phyloP scores from a whole-genome alignment of 2,113 vertebrate genomes.

The Brachypteracias leptosomus region DNA sequence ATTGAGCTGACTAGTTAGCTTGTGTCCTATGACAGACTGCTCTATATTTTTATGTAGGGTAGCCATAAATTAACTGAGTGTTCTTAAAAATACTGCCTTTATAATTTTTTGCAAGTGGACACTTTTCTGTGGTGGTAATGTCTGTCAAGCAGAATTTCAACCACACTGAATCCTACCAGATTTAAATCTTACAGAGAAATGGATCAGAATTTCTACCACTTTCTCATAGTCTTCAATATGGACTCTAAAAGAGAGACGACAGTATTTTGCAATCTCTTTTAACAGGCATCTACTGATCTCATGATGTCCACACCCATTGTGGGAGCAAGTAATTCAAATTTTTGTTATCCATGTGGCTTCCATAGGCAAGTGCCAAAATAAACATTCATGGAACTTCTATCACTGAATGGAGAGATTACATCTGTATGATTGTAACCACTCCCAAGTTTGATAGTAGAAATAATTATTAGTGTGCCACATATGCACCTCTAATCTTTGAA shows the following conservation, averaged over 20 bases:
- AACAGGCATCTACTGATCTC: neutral
- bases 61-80: neutral
- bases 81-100: neutral
- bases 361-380: neutral
- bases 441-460: neutral
- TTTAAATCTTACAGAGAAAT: neutral
- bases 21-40: neutral
- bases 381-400: neutral
- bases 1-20: neutral
- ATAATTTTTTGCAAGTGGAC: neutral
- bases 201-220: neutral
- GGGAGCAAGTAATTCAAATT: neutral
- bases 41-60: neutral
- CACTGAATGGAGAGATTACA: neutral
- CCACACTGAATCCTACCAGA: neutral
- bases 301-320: neutral
- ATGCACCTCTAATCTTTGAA: neutral
- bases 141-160: neutral
- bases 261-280: slow-evolving; percentile 10
- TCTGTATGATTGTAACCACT: neutral
- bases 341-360: neutral
- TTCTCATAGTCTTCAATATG: neutral
- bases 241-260: neutral
- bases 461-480: neutral
- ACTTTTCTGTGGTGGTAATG: neutral